Base-by-base conservation (phyloP, 2,888 invertebrate species). In the Eupithecia centaureata region DNA sequence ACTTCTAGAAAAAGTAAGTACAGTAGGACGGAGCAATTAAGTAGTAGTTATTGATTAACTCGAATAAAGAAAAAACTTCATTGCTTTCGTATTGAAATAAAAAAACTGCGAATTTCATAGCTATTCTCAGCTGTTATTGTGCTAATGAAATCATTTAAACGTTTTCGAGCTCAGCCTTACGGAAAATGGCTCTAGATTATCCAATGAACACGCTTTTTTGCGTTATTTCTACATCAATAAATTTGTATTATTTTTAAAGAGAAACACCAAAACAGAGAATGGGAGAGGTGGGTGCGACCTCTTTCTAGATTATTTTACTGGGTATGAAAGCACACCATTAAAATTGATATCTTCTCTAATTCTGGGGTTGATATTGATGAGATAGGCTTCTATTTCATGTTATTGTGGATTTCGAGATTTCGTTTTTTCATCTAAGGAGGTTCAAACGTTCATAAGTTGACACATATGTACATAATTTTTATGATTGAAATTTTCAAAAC, bases 121-220 rank as follows among this genome's bases (percentile, higher is more conserved):
- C 30, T 18, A 42, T 35, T 35, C 27, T 54, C 33, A 27, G 59
- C 15, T 59, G 18, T 65, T 15, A 60, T 52, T 33, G 58, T 33
- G 27, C 13, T 64, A 51, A 64, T 58, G 51, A 64, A 64, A 64
- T 64, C 33, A 51, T 51, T 58, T 33, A 12, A 32, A 33, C n/a
- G 42, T 32, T 64, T 58, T 33, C 47, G 27, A 58, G 47, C 33
- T 64, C 27, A 51, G n/a, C 51, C 51, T 33, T 18, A 25, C 18
- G 52, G 51, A 54, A 33, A 65, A 38, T 61, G 52, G 33, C 27
- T 18, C 25, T 8, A 27, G 52, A 51, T 60, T 42, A 60, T 47
- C 42, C 42, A 60, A 28, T 42, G 42, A 42, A 47, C 30, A 60
- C 8, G 13, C 42, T 47, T 60, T 60, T 28, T n/a, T n/a, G 4